Conservation (phyloP, 2,888 invertebrate species). For the Agrochola lychnidis region DNA sequence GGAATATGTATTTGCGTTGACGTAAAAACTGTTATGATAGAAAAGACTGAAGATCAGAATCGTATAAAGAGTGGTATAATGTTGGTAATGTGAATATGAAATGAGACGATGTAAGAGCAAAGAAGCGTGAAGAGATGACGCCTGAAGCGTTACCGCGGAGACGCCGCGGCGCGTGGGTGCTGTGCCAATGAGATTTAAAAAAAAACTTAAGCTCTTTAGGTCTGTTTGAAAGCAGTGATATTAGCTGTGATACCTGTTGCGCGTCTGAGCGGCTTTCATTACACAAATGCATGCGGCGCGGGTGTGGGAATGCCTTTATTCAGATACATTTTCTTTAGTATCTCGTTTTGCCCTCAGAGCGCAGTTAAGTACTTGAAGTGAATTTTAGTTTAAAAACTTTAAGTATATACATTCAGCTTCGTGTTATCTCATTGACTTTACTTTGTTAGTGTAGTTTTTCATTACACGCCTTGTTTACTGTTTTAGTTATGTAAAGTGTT, state of each 20-base stretch:
- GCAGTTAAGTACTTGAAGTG: conserved; percentile 58
- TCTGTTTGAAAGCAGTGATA: conserved; percentile 57
- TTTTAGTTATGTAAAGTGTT: conserved; percentile 46
- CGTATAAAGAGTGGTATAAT: conserved; percentile 39
- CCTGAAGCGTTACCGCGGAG: conserved; percentile 13
- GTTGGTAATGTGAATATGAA: conserved; percentile 49
- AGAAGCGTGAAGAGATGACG: conserved; percentile 37
- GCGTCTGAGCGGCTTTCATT: conserved; percentile 63
- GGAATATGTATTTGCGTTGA: conserved; percentile 46
- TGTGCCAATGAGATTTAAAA: conserved; percentile 39
- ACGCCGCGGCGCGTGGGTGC: conserved; percentile 9
- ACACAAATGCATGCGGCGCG: conserved; percentile 63
- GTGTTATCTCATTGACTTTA: conserved; percentile 59
- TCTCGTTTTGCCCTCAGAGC: conserved; percentile 56
- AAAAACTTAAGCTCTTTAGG: conserved; percentile 59
- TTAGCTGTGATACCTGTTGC: conserved; percentile 71
- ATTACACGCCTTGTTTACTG: conserved; percentile 47
- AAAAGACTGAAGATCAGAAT: conserved; percentile 34
- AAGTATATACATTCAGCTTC: conserved; percentile 56
- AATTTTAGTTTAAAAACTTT: conserved; percentile 61
- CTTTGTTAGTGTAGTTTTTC: conserved; percentile 61
- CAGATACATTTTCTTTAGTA: conserved; percentile 62
- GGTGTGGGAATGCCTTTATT: conserved; percentile 45
- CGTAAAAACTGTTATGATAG: conserved; percentile 38
- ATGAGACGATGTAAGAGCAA: conserved; percentile 46